Conservation (phyloP, 2,888 invertebrate species). For the Leptarthrus brevirostris region DNA sequence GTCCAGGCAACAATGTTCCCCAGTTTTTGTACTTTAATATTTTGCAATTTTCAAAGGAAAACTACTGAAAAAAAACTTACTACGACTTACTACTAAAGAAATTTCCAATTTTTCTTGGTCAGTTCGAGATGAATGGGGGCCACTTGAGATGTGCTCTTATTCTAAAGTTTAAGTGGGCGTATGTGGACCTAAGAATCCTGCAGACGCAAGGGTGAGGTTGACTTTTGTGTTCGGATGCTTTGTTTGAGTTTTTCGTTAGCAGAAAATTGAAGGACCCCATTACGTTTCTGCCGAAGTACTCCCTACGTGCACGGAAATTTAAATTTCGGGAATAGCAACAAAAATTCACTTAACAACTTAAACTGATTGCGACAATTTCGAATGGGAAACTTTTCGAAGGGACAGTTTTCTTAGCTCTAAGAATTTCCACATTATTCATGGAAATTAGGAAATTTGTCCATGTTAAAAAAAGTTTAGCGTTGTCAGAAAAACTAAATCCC, state of each 20-base stretch:
- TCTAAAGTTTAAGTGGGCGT: conserved; percentile 2
- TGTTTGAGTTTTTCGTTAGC: conserved; percentile 45
- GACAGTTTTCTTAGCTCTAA: background rate
- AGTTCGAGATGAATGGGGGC: background rate
- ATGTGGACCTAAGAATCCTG: conserved; percentile 6
- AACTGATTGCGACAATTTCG: conserved; percentile 42
- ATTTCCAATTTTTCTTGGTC: background rate
- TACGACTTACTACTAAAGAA: too few relatives aligned
- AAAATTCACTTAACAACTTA: conserved; percentile 21
- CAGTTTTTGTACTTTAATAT: too few relatives aligned
- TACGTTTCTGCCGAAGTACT: conserved; percentile 8
- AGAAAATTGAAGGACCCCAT: conserved; percentile 44
- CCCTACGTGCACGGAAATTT: conserved; percentile 39
- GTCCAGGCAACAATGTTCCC: too few relatives aligned
- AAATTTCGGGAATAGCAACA: background rate
- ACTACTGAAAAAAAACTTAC: too few relatives aligned
- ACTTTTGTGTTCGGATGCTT: conserved; percentile 10
- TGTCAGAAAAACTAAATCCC: conserved; percentile 35
- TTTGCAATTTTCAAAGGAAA: too few relatives aligned
- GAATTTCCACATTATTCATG: conserved; percentile 27
- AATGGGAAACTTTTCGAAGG: background rate
- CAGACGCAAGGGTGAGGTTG: background rate
- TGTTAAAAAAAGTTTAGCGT: conserved; percentile 22
- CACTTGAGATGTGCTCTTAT: background rate
- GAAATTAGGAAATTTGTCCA: conserved; percentile 31